Evolutionary conservation across 2,113 vertebrate species (phyloP).

Genomic region (Seriola rivoliana): DNA sequence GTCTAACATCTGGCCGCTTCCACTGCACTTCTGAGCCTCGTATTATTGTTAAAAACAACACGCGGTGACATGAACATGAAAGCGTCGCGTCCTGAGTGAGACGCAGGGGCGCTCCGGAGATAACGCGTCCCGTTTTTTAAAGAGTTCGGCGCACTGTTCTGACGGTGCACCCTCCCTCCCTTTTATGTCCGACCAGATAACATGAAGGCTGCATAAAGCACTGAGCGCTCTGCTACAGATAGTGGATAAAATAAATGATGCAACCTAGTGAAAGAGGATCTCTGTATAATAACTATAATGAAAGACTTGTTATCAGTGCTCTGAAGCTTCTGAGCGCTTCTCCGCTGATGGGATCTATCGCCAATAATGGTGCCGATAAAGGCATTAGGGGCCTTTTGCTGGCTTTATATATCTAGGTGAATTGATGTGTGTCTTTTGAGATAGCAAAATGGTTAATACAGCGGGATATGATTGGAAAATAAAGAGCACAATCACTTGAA

Average conservation of each 20-base stretch:
- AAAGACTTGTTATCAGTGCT: conserved; percentile 73
- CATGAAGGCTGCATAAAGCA: conserved; percentile 57
- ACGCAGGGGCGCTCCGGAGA: conserved; percentile 5
- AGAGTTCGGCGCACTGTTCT: conserved; percentile 41
- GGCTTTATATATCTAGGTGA: conserved; percentile 62
- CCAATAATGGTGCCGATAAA: conserved; percentile 73
- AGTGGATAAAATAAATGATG: conserved; percentile 86
- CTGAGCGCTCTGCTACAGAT: conserved; percentile 58
- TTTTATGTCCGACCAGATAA: conserved; percentile 75
- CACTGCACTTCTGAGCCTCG: conserved; percentile 31
- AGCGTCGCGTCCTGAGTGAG: conserved; percentile 20
- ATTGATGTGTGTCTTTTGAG: conserved; percentile 73
- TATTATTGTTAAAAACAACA: conserved; percentile 43
- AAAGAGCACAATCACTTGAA: conserved; percentile 46
- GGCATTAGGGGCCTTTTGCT: conserved; percentile 52
- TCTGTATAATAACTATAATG: conserved; percentile 73
- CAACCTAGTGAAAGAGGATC: conserved; percentile 83
- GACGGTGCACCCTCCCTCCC: conserved; percentile 45
- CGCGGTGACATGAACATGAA: conserved; percentile 38
- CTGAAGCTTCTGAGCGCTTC: conserved; percentile 67
- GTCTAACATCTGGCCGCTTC: conserved; percentile 61
- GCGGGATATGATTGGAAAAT: conserved; percentile 53
- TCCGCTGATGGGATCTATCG: conserved; percentile 73
- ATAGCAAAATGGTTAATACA: conserved; percentile 58
- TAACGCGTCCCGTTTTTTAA: conserved; percentile 28